Percentiles rank a stretch among this genome's conserved stretches.
These are phyloP conservation scores for Melangyna quadrimaculata DNA, from an alignment of 2,888 invertebrate genomes.

Conservation along the genomic window DNA sequence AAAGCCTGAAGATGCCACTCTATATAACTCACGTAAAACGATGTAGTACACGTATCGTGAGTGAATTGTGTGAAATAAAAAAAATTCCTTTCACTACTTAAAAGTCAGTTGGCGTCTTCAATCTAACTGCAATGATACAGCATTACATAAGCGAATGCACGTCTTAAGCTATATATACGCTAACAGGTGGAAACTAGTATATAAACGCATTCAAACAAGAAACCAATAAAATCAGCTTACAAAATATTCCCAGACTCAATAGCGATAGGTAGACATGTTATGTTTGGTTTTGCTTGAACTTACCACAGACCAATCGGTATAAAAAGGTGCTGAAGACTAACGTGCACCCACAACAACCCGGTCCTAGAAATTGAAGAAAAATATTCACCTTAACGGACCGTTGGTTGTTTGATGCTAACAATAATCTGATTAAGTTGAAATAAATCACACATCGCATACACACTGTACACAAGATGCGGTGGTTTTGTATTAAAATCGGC, in stretches of 20 bases:
- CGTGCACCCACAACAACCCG: slow-evolving; percentile 7
- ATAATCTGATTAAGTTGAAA: slow-evolving; percentile 44
- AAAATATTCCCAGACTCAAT: slow-evolving; percentile 42
- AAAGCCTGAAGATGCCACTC: slow-evolving; percentile 49
- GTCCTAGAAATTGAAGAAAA: background rate
- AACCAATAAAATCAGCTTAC: slow-evolving; percentile 5
- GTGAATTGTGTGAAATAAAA: slow-evolving; percentile 19
- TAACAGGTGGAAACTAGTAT: background rate
- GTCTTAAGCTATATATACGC: background rate
- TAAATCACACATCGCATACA: slow-evolving; percentile 30
- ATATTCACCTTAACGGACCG: slow-evolving; percentile 3
- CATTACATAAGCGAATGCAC: slow-evolving; percentile 41
- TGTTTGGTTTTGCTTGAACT: background rate
- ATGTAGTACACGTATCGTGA: background rate
- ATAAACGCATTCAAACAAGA: slow-evolving; percentile 35
- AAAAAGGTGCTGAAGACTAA: slow-evolving; percentile 7
- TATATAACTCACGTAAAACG: slow-evolving; percentile 8
- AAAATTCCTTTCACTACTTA: slow-evolving; percentile 59
- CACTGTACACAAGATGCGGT: background rate
- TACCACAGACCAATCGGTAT: background rate
- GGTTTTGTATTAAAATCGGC: background rate
- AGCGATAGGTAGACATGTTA: background rate
- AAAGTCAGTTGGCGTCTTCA: slow-evolving; percentile 41
- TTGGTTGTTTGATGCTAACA: background rate
- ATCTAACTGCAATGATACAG: slow-evolving; percentile 25